A percentile compares a stretch with the other conserved stretches of the same genome.
Evolutionary conservation across 1,140 invertebrate genomes (phyloP).

Genomic region (Whitmania pigra): DNA sequence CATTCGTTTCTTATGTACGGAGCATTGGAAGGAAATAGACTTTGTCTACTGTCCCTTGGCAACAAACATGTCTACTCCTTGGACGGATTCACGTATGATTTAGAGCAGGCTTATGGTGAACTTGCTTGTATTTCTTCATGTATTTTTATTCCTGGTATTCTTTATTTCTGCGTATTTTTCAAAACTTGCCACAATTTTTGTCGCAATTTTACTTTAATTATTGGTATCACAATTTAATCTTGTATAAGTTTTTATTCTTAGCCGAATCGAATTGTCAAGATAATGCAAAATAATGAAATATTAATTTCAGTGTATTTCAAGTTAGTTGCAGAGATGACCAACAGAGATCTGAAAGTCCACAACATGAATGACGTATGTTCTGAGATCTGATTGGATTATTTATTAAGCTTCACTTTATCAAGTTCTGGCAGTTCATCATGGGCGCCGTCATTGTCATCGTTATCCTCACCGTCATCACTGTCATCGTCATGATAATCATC

Average conservation of each 20-base stretch:
- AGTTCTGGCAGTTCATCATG: not conserved
- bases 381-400: not conserved
- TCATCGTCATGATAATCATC: not conserved
- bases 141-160: too few relatives aligned
- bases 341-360: slow-evolving; percentile 32
- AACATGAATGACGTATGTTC: slow-evolving; percentile 34
- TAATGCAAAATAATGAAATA: not conserved
- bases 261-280: not conserved
- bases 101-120: slow-evolving; percentile 31
- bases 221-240: too few relatives aligned
- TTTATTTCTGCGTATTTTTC: too few relatives aligned
- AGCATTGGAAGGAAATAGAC: slow-evolving; percentile 26
- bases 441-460: not conserved
- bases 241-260: too few relatives aligned
- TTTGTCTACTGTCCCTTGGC: slow-evolving; percentile 32
- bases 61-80: slow-evolving; percentile 33
- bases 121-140: slow-evolving; percentile 8
- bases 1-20: slow-evolving; percentile 23
- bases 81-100: slow-evolving; percentile 30
- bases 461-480: not conserved
- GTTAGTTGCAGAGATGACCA: slow-evolving; percentile 35
- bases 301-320: slow-evolving; percentile 36
- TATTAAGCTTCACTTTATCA: not conserved
- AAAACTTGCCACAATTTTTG: too few relatives aligned
- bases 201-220: too few relatives aligned